These are phyloP conservation scores for Drosophila nigrodunni DNA, from an alignment of 1,140 invertebrate species.

Conservation along the genomic window DNA sequence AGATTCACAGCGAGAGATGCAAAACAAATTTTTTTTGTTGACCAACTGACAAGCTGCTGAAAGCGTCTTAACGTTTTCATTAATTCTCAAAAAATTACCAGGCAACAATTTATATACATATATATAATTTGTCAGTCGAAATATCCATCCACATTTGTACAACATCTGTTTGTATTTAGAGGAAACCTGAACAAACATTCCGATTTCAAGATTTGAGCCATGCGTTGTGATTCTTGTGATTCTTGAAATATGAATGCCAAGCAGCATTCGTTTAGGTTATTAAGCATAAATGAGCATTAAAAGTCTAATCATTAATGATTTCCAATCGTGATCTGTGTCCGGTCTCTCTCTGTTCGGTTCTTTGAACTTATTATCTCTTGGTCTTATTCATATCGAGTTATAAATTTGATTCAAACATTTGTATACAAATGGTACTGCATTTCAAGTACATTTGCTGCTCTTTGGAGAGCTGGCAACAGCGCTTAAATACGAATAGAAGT, in stretches of 20 bases:
- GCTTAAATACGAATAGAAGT: neutral
- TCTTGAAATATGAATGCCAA: conserved; percentile 70
- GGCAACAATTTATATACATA: neutral
- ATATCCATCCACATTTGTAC: too few species aligned
- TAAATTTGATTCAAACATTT: neutral
- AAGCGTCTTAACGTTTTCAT: conserved; percentile 75
- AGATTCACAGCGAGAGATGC: neutral
- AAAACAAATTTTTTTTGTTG: conserved; percentile 34
- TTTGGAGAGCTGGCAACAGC: conserved; percentile 8
- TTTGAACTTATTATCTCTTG: conserved; percentile 9
- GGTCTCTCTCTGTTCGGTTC: conserved; percentile 46
- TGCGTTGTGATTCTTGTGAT: conserved; percentile 11
- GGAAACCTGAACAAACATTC: conserved; percentile 12
- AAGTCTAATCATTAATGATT: conserved; percentile 65
- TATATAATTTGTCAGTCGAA: conserved; percentile 47
- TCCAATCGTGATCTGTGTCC: conserved; percentile 60
- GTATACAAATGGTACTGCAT: neutral
- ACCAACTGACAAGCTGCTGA: conserved; percentile 65
- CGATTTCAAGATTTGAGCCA: neutral
- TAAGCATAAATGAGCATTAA: conserved; percentile 75
- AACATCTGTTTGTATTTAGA: conserved; percentile 2
- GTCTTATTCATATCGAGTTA: conserved; percentile 6
- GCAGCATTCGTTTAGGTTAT: conserved; percentile 72
- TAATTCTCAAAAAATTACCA: conserved; percentile 49
- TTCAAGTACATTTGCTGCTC: neutral